Base-by-base conservation (phyloP, 2,888 invertebrate genomes). In the Meliscaeva auricollis region DNA sequence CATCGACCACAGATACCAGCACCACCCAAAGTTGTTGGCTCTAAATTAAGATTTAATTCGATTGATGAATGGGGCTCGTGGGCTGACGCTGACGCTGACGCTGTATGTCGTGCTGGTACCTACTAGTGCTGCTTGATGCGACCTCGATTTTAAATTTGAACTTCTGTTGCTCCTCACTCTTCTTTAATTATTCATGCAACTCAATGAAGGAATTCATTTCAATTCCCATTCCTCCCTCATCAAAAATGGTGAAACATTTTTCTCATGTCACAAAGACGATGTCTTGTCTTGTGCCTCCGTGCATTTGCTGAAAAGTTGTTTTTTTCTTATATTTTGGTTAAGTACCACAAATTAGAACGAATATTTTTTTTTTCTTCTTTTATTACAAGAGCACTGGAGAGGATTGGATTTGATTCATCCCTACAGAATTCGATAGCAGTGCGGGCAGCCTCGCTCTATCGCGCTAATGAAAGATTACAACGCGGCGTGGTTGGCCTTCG, bases 11-110 rank as follows among this genome's bases (percentile, higher is more conserved):
- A n/a, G 58, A 11, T 6, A 30, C 20, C 20, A 58, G 35, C 22
- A 26, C 58, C 44, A 74, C 68, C 60, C 74, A 35, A 44, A 46
- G 32, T 41, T 17, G 60, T 60, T 17, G 68, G 66, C 69, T 77
- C 81, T 81, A 77, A 81, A 73, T 84, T 72, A 79, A 84, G 72
- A 84, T 73, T 72, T 76, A 62, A 77, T 76, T 69, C 76, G 48
- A 75, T 72, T 79, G 60, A 72, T 75, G 70, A 46, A 41, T 50
- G 52, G 56, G 35, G 20, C 7, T 56, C 54, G 3, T 56, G 54
- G 68, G 60, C 9, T 38, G 26, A 26, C n/a, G n/a, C 54, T 76
- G 68, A 62, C 48, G 77, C n/a, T n/a, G n/a, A n/a, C 58, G 46
- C 48, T 69, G 35, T 46, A 41, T 13, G 41, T 38, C 41, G 44